phyloP scores from a whole-genome alignment of 2,888 invertebrate genomes.

The Ochropleura leucogaster region DNA sequence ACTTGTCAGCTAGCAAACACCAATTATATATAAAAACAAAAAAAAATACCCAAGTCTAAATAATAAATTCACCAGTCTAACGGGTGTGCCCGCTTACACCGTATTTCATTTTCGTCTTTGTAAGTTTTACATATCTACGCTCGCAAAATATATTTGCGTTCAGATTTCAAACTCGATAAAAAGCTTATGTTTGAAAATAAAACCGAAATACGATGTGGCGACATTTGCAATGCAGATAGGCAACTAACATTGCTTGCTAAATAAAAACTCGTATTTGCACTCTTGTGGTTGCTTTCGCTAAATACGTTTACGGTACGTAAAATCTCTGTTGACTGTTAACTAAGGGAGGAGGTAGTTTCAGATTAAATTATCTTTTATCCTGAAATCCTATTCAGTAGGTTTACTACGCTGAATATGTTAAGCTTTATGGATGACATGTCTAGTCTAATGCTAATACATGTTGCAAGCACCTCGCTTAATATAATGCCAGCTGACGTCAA shows the following conservation, averaged over 20 bases:
- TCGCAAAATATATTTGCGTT: conserved; percentile 9
- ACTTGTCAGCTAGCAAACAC: too few species aligned
- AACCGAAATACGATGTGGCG: conserved; percentile 19
- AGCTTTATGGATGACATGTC: conserved; percentile 43
- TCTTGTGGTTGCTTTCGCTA: conserved; percentile 1
- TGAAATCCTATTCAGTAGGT: conserved; percentile 27
- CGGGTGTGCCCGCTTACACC: too few species aligned
- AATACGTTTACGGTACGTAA: conserved; percentile 6
- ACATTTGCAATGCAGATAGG: conserved; percentile 39
- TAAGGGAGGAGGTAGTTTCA: neutral
- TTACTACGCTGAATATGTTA: conserved; percentile 27
- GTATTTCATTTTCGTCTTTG: conserved; percentile 9
- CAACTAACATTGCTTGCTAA: conserved; percentile 4
- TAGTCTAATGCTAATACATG: conserved; percentile 38
- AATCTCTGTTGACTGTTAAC: conserved; percentile 3
- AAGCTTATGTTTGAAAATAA: conserved; percentile 12
- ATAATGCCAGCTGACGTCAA: conserved; percentile 32
- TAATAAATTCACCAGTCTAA: too few species aligned
- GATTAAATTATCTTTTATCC: conserved; percentile 32
- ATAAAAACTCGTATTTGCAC: conserved; percentile 26
- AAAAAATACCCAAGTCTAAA: too few species aligned
- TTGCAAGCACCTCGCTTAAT: conserved; percentile 31
- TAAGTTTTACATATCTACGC: conserved; percentile 21
- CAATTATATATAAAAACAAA: too few species aligned
- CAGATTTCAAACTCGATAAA: conserved; percentile 33